Evolutionary conservation across 2,888 invertebrate genomes (phyloP), one percentile per base, ranked within the genome.

Genomic region (Melanostoma scalare): DNA sequence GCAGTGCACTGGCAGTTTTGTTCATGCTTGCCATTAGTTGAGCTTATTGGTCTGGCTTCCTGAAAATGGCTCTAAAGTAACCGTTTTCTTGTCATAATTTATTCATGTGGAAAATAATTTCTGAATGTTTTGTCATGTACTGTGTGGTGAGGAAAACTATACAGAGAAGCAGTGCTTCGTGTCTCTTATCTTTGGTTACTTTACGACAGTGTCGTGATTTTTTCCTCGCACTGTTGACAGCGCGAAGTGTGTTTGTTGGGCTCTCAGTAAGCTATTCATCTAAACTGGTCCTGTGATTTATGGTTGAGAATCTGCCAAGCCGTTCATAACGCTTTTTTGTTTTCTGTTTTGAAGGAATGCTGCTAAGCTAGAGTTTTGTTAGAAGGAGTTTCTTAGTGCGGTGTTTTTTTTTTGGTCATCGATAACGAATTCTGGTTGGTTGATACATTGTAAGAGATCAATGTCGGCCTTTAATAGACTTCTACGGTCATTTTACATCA

Each of bases 21-120:
- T 55, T 61, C 40, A 72, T 78, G 73, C 35, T 48, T 42, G 42
- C 63, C 53, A 78, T 82, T 82, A 73, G 82, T 82, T 58, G 82
- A 78, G 78, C 82, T 77, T 77, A 82, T 82, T 78, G 68, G 69
- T 65, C 46, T 77, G 73, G 63, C 82, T 82, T 78, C 82, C 78
- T 82, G 68, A 82, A 82, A 78, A 78, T 69, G 56, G 76, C 38
- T 40, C 61, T 56, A 38, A 65, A 67, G 42, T 82, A 82, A 82
- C 82, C 74, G 82, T 77, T 82, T 77, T 78, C 73, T 52, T 82
- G 77, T 82, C 78, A 78, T 82, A 82, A 82, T 82, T 82, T 82
- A 82, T 82, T 74, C 82, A 78, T 82, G 78, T 69, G 52, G 73
- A 73, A 82, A 82, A 82, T 82, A 52, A 58, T 74, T 74, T 69